Base-by-base conservation (phyloP, 2,797 vertebrate species). In the Sebastes jordani region DNA sequence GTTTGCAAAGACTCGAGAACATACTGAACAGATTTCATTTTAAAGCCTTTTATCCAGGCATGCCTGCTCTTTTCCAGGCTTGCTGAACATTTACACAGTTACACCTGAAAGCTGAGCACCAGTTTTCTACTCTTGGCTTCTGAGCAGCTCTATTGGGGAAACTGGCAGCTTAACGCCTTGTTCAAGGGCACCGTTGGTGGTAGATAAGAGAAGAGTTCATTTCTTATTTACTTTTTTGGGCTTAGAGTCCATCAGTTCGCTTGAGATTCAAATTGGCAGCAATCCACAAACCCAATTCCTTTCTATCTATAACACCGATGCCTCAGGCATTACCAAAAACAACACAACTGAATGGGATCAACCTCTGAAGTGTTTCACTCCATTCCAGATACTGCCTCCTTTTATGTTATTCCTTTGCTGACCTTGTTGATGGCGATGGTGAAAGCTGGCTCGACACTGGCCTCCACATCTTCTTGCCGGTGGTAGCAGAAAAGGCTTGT, bases 341-440 rank as follows among this genome's bases (percentile, higher is more conserved):
- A 78, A 71, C 56, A 64, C 58, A 69, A 42, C 49, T 58, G 22
- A 55, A 69, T 60, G 18, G 13, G 68, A 54, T 79, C 59, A 42
- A 65, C 34, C 65, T 84, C 71, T 34, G 56, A 7, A 79, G 25
- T n/a, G 18, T 73, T 72, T 30, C 18, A 32, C 23, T 66, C 23
- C 3, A 64, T 61, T 67, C 27, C 22, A 65, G 11, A 61, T 20
- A 46, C 11, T 60, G 16, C 62, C 20, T 34, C 13, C 18, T 4
- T 74, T 66, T 77, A 52, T 23, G 10, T 1, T 11, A 36, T 23
- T 73, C 34, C 9, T 69, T 56, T 69, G 25, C 85, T 91, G 73
- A 98, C 98, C 97, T 98, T 99, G 93, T 96, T 98, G 92, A 99
- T 92, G 9, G 95, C 93, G 13, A 99, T 97, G 22, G 98, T 98